Base-by-base conservation (phyloP, 2,797 vertebrate genomes). In the Columba guinea region DNA sequence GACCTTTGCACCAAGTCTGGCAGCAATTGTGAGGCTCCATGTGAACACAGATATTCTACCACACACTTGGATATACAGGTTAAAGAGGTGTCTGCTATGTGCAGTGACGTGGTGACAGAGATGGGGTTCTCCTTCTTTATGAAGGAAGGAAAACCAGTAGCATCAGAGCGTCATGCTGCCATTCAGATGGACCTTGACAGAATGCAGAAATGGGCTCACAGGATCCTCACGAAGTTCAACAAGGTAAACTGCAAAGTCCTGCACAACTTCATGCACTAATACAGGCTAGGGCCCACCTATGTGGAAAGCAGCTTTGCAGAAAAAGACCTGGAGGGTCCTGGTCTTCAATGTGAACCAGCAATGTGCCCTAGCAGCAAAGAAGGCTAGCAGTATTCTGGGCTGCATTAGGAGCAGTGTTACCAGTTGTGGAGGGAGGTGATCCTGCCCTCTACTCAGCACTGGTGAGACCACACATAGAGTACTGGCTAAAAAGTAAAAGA, bases 31-130 rank as follows among this genome's bases (percentile, higher is more conserved):
- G 55, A 62, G 35, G 11, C 30, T 62, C 27, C 23, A 11, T 17
- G 10, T 51, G 34, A 74, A 28, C 23, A 44, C 22, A 56, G 27
- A 22, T 1, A 1, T 55, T 27, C 48, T 15, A 37, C 8, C 34
- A n/a, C 16, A 18, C 5, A 13, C 21, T 30, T 74, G 46, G 2
- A 70, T 41, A 19, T 35, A 26, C 23, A 55, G 22, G 30, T 53
- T 53, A 39, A 46, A 27, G 46, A 71, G 37, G 24, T 0, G 1
- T 55, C 32, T 70, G 35, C 23, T 63, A 49, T 0, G 0, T 41
- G 34, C 17, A 30, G 21, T 68, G 55, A 39, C 48, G 34, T 11
- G 18, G 10, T 65, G 53, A 64, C 34, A 84, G 48, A 52, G 27
- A 56, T 5, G n/a, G n/a, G 58, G 16, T 32, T 69, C 24, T 52